Evolutionary conservation across 2,888 invertebrate species (phyloP).

Genomic region (Plebejus melissa): DNA sequence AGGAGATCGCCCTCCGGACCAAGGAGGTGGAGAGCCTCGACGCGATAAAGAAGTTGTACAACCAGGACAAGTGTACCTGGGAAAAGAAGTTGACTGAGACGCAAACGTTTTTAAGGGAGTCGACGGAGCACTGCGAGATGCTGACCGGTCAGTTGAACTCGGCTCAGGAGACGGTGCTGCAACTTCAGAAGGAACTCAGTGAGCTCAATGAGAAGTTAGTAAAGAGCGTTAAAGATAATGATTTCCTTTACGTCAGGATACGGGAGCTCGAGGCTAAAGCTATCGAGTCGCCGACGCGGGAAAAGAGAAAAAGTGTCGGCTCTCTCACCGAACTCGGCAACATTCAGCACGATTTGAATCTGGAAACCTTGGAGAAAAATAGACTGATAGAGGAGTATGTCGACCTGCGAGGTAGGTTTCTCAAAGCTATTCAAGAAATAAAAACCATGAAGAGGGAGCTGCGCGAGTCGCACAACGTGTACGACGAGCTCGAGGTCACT

Average conservation of each 20-base stretch:
- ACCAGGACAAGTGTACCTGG: conserved; percentile 83
- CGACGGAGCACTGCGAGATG: conserved; percentile 82
- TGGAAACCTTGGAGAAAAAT: conserved; percentile 86
- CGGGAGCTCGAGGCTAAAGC: conserved; percentile 84
- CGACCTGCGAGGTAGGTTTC: conserved; percentile 86
- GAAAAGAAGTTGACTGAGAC: conserved; percentile 83
- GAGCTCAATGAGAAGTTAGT: conserved; percentile 83
- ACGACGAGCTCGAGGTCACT: conserved; percentile 89
- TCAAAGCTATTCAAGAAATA: conserved; percentile 90
- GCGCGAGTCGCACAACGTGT: conserved; percentile 87
- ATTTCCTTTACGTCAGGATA: conserved; percentile 83
- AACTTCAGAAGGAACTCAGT: conserved; percentile 83
- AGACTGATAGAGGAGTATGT: conserved; percentile 89
- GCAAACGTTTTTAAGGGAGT: conserved; percentile 83
- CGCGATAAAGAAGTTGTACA: conserved; percentile 79
- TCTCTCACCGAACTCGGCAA: conserved; percentile 90
- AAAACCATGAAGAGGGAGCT: conserved; percentile 89
- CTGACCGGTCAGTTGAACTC: conserved; percentile 82
- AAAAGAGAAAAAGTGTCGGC: conserved; percentile 84
- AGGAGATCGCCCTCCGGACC: conserved; percentile 84
- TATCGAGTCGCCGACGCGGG: conserved; percentile 73
- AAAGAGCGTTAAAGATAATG: conserved; percentile 88
- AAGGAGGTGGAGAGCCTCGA: conserved; percentile 84
- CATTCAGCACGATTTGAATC: conserved; percentile 86
- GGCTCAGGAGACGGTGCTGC: conserved; percentile 82